Conservation (phyloP, 1,140 invertebrate genomes). For the Trichonephila inaurata region DNA sequence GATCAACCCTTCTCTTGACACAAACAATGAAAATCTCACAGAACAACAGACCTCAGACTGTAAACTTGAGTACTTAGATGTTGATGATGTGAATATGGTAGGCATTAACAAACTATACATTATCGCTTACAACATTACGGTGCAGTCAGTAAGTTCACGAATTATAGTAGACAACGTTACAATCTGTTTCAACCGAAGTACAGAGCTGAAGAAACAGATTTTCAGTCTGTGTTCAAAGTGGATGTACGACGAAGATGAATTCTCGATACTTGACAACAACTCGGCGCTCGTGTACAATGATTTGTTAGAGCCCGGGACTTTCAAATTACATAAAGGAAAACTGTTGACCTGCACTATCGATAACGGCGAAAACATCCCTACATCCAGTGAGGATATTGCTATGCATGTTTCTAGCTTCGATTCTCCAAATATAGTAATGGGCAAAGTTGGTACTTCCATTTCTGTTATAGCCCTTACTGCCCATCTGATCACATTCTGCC, state of each 20-base stretch:
- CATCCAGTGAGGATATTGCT: no score
- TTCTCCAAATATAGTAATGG: conserved; percentile 81
- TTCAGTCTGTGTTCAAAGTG: not conserved
- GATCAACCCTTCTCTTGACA: no score
- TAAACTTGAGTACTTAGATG: not conserved
- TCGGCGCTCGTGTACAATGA: not conserved
- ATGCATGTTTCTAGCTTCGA: not conserved
- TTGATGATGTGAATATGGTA: not conserved
- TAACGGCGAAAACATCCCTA: not conserved
- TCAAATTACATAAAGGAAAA: not conserved
- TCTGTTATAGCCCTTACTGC: conserved; percentile 82
- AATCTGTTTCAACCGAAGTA: conserved; percentile 13
- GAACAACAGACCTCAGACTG: not conserved
- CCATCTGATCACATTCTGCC: conserved; percentile 81
- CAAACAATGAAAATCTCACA: not conserved
- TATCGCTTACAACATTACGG: not conserved
- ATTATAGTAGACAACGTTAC: not conserved
- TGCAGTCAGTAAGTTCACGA: not conserved
- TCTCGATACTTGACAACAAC: not conserved
- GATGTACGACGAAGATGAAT: not conserved
- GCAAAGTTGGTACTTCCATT: conserved; percentile 81
- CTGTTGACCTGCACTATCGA: not conserved
- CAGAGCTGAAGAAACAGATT: not conserved
- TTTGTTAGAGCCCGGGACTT: not conserved
- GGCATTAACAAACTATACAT: not conserved